These are phyloP conservation scores for Baryphthengus martii DNA, from an alignment of 2,113 vertebrate species.

Conservation along the genomic window DNA sequence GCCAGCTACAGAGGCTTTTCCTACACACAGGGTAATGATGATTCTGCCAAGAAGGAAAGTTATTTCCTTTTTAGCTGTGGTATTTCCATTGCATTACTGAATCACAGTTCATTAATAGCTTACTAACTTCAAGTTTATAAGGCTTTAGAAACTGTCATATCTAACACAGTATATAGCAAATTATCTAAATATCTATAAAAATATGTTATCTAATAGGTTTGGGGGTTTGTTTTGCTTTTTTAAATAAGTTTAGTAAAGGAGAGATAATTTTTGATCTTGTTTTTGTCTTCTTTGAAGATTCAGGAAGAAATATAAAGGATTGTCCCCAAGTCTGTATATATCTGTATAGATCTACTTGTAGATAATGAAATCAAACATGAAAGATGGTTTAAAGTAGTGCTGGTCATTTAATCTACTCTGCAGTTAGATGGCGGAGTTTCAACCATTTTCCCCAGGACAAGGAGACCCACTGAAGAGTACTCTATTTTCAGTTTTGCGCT, in stretches of 20 bases:
- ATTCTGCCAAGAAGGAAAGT: background rate
- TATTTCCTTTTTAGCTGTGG: conserved; percentile 19
- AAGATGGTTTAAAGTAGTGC: background rate
- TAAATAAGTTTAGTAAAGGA: background rate
- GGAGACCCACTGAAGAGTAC: background rate
- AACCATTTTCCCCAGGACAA: background rate
- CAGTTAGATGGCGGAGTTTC: background rate
- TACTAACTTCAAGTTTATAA: background rate
- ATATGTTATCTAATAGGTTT: background rate
- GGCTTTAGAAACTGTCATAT: background rate
- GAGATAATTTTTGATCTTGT: background rate
- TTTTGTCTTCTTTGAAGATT: background rate
- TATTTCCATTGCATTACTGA: background rate
- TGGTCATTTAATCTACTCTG: background rate
- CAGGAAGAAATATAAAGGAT: background rate
- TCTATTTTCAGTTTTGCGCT: background rate
- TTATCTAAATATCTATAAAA: background rate
- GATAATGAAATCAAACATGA: background rate
- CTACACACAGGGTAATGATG: accelerated
- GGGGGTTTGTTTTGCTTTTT: background rate
- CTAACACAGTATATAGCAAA: background rate
- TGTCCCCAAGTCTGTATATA: background rate
- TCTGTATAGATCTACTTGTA: background rate
- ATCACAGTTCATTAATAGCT: background rate
- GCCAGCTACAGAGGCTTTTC: background rate